A percentile compares a stretch with the other conserved stretches of the same genome.
Evolutionary conservation across 2,797 vertebrate genomes (phyloP).

Genomic region (Syngnathus acus): DNA sequence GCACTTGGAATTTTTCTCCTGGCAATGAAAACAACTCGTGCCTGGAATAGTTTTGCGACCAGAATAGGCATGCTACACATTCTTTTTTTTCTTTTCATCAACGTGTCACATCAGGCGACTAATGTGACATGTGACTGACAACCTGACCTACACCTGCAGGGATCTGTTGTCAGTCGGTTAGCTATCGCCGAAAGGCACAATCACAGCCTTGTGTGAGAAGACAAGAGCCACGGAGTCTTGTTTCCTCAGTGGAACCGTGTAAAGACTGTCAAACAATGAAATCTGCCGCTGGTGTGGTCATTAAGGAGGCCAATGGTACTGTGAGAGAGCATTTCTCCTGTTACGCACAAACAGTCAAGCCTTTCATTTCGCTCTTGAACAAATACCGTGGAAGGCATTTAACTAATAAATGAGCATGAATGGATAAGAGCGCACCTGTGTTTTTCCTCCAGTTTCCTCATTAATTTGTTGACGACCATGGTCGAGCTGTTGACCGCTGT

Average conservation of each 20-base stretch:
- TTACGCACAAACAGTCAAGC: conserved; percentile 21
- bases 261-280: conserved; percentile 41
- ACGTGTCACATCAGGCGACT: conserved; percentile 16
- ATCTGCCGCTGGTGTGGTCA: conserved; percentile 18
- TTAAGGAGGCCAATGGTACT: conserved; percentile 14
- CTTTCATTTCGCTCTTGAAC: conserved; percentile 11
- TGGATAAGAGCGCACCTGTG: neutral
- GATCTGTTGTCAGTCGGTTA: conserved; percentile 32
- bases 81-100: neutral
- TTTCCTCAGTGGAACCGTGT: conserved; percentile 33
- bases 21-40: neutral
- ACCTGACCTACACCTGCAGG: conserved; percentile 41
- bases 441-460: too few species aligned
- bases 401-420: neutral
- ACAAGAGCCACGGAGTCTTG: conserved; percentile 28
- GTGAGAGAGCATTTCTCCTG: conserved; percentile 14
- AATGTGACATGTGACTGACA: conserved; percentile 30
- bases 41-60: neutral
- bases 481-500: too few species aligned
- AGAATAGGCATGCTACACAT: neutral
- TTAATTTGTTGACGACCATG: too few species aligned
- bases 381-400: neutral
- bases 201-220: conserved; percentile 39
- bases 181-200: conserved; percentile 37
- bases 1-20: neutral